Evolutionary conservation across 1,140 invertebrate species (phyloP).

Genomic region (Calephelis virginiensis): DNA sequence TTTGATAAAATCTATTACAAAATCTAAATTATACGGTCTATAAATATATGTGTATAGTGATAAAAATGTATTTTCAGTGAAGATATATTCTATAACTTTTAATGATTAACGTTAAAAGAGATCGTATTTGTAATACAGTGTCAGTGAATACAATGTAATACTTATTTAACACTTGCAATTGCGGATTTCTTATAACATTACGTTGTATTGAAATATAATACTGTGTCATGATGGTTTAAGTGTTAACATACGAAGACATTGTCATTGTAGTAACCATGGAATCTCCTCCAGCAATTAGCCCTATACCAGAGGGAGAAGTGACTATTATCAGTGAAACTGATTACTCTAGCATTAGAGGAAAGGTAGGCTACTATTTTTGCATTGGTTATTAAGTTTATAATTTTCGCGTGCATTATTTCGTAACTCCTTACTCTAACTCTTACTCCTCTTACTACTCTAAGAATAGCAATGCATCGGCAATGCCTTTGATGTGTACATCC

Average conservation of each 20-base stretch:
- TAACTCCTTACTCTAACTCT: neutral
- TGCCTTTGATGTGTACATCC: too few relatives aligned
- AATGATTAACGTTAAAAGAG: neutral
- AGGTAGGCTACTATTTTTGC: slow-evolving; percentile 39
- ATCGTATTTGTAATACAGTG: neutral
- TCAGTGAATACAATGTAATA: slow-evolving; percentile 15
- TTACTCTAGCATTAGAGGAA: slow-evolving; percentile 77
- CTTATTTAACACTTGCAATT: neutral
- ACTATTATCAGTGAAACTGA: slow-evolving; percentile 57
- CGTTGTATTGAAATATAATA: neutral
- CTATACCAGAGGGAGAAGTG: slow-evolving; percentile 44
- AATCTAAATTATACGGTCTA: neutral
- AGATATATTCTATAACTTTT: neutral
- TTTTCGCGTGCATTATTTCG: slow-evolving; percentile 32
- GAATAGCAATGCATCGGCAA: too few relatives aligned
- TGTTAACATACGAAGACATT: slow-evolving; percentile 13
- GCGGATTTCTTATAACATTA: neutral
- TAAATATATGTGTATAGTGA: neutral
- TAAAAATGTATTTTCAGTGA: neutral
- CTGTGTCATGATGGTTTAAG: slow-evolving; percentile 62
- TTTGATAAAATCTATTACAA: neutral
- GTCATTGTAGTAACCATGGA: slow-evolving; percentile 34
- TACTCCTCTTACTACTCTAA: too few relatives aligned
- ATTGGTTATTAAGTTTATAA: slow-evolving; percentile 32
- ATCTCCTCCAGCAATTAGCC: slow-evolving; percentile 47